phyloP scores from a whole-genome alignment of 2,888 invertebrate genomes.

The Dynastes hyllus region DNA sequence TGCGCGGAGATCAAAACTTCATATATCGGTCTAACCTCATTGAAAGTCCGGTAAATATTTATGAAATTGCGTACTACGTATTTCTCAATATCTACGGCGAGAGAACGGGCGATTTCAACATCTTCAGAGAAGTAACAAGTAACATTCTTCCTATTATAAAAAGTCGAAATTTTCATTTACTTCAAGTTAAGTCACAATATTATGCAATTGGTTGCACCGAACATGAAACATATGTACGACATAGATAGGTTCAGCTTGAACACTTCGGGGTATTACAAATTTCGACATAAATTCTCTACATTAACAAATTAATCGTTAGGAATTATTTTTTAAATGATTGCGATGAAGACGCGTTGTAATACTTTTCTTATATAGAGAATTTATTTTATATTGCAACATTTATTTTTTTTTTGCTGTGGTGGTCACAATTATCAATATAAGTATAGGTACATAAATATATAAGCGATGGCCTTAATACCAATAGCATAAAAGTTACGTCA shows the following conservation, averaged over 20 bases:
- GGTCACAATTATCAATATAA: too few relatives aligned
- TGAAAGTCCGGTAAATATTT: conserved; percentile 38
- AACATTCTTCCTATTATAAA: conserved; percentile 41
- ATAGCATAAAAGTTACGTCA: too few relatives aligned
- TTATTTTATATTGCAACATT: neutral
- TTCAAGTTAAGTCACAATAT: conserved; percentile 10
- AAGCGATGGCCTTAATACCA: too few relatives aligned
- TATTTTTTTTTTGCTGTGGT: too few relatives aligned
- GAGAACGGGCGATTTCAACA: conserved; percentile 38
- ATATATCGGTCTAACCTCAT: conserved; percentile 23
- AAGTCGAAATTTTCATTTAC: conserved; percentile 40
- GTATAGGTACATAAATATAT: too few relatives aligned
- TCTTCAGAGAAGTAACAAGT: conserved; percentile 34
- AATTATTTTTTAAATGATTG: neutral
- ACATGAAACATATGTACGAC: neutral
- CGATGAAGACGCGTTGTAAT: neutral
- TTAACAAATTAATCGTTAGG: conserved; percentile 22
- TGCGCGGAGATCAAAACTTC: conserved; percentile 14
- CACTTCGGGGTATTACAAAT: conserved; percentile 13
- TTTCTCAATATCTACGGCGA: conserved; percentile 24
- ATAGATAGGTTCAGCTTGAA: neutral
- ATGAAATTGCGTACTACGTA: conserved; percentile 25
- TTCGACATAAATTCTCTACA: conserved; percentile 33
- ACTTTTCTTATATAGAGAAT: neutral
- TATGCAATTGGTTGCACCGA: neutral